These are phyloP conservation scores for Epizoanthus rinbou DNA, from an alignment of 92 coral and sea anemone species.

Conservation along the genomic window DNA sequence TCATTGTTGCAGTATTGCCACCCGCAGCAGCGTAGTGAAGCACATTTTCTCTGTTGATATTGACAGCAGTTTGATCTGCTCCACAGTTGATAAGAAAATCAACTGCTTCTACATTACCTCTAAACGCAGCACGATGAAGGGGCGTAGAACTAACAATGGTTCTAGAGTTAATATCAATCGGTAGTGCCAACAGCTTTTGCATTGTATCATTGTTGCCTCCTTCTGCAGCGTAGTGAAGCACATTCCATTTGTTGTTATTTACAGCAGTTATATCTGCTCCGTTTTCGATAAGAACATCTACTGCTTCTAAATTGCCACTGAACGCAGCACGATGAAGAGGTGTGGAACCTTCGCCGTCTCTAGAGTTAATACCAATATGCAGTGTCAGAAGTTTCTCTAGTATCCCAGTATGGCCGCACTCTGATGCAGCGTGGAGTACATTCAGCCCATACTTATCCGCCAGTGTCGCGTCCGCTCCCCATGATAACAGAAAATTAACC, in stretches of 20 bases:
- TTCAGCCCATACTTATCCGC: constrained; percentile 53
- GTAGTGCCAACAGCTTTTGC: constrained; percentile 10
- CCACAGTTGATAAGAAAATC: background rate
- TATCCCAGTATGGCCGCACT: constrained; percentile 41
- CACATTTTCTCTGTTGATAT: constrained; percentile 13
- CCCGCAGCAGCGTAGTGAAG: constrained; percentile 3
- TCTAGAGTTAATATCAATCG: constrained; percentile 33
- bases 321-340: constrained; percentile 33
- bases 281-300: constrained; percentile 3
- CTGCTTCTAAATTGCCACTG: constrained; percentile 12
- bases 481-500: constrained; percentile 56
- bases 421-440: constrained; percentile 65
- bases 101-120: constrained; percentile 35
- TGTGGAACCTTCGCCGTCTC: constrained; percentile 19
- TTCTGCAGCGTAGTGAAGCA: constrained; percentile 35
- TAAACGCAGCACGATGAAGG: constrained; percentile 13
- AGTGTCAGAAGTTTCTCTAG: constrained; percentile 22
- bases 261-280: constrained; percentile 28
- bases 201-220: constrained; percentile 35
- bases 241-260: constrained; percentile 30
- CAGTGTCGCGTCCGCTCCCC: constrained; percentile 69
- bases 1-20: background rate
- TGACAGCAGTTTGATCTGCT: constrained; percentile 43
- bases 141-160: constrained; percentile 19
- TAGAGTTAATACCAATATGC: constrained; percentile 57